Evolutionary conservation across 35 echinoderm and acorn worm species (phyloP), one percentile per base, ranked within the genome.

Genomic region (Diadema setosum): DNA sequence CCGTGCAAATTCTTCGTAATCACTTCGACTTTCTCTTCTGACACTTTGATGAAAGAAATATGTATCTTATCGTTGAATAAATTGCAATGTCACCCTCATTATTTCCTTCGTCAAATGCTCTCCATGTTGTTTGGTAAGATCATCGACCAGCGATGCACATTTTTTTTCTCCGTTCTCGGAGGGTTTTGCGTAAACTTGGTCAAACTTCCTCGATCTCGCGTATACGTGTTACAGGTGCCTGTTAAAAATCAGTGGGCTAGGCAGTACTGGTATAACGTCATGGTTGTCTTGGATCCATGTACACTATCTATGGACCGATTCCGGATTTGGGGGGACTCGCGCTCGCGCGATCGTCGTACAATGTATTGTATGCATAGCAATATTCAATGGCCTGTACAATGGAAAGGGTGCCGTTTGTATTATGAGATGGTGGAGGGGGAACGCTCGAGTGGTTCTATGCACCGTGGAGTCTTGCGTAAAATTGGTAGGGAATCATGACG

Each of bases 81-180:
- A 67, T 15, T 15, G 30, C 26, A 67, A 33, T 67, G 18, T 15
- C 63, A 67, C 63, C 63, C 11, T 67, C 39, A 42, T 48, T 16
- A 29, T 81, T n/a, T 48, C 9, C 46, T 3, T 78, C 20, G 15
- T 36, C n/a, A 78, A 11, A 20, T 44, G 29, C 44, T 18, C 35
- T 1, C 37, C 39, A 44, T 78, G 44, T 42, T 44, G 29, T 4
- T 7, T 18, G 29, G 11, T 20, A 2, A 12, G 17, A 78, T 48
- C 85, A 87, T 87, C 85, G 85, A 74, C 85, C 85, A 73, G 85
- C 85, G 85, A 87, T 87, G 61, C 34, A 42, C 15, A 86, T 69
- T 41, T 30, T 86, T 84, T 69, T 41, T 30, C 70, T 84, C n/a
- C 43, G 45, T 58, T 84, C 14, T 11, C 30, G 56, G 23, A 69